Conservation (phyloP, 2,113 vertebrate genomes). For the Nothobranchius kuhntae region DNA sequence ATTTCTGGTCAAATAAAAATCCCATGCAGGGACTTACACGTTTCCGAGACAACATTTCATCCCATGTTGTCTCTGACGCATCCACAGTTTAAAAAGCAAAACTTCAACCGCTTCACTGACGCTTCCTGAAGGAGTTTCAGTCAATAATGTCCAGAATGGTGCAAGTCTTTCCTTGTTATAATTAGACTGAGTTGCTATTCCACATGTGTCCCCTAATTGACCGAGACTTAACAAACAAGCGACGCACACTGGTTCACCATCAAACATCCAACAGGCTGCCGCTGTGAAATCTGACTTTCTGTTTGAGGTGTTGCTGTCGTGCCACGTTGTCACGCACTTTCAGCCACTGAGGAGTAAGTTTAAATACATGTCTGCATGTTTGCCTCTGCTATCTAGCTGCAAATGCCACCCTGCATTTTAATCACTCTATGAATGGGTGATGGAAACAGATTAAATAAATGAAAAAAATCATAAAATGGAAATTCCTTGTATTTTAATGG, state of each 20-base stretch:
- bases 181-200: neutral
- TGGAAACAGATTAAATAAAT: neutral
- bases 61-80: too few species aligned
- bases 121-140: neutral
- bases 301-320: neutral
- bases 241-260: neutral
- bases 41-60: too few species aligned
- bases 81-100: too few species aligned
- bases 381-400: neutral
- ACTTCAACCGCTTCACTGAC: too few species aligned
- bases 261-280: conserved; percentile 11
- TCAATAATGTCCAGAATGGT: neutral
- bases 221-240: neutral
- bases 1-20: too few species aligned
- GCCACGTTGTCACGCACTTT: conserved; percentile 24
- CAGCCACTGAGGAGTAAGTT: conserved; percentile 1
- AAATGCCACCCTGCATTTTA: conserved; percentile 16
- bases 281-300: conserved; percentile 23
- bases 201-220: neutral
- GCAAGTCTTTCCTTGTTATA: neutral
- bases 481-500: conserved; percentile 5
- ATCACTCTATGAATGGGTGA: conserved; percentile 7
- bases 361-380: neutral
- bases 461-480: conserved; percentile 5
- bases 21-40: too few species aligned